Base-by-base conservation (phyloP, 2,113 vertebrate genomes). In the Oceanites oceanicus region DNA sequence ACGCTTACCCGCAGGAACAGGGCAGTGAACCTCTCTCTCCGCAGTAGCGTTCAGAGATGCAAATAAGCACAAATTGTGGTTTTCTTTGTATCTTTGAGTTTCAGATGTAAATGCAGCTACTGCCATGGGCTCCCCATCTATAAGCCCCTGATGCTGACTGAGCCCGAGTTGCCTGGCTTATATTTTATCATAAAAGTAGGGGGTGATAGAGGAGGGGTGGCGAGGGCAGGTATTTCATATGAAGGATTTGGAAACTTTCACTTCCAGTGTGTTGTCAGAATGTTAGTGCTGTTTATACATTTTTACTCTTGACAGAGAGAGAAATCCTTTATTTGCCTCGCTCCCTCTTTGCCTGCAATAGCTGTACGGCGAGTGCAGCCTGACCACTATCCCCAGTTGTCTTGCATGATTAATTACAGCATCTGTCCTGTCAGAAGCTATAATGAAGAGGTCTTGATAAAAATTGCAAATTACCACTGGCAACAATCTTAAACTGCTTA, bases 401-500 rank as follows among this genome's bases (percentile, higher is more conserved):
- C 98, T 98, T 98, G 98, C 97, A 97, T 99, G 99, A 99, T 99
- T 99, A 99, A 99, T 99, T 99, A 99, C 98, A 99, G 99, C 99
- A 99, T 99, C 99, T 99, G 99, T 99, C 99, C 98, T 99, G 99
- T 99, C 99, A 99, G 99, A 98, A 98, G 98, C 98, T 98, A 97
- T 98, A 99, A 99, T 99, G 99, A 99, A 99, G 99, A 99, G 99
- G 99, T 99, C 99, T 98, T 99, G 98, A 98, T 99, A 98, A 99
- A 99, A 99, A 99, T 98, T 99, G 99, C 99, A 99, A 99, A 99
- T 99, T 99, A 99, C 98, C 98, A 97, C 98, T 99, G 99, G 99
- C 99, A 99, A 99, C 98, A 98, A 98, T 99, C 99, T 99, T 99
- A 99, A 99, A 99, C 99, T 99, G 98, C 98, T 99, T 99, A 99